Conservation (phyloP, 2,113 vertebrate genomes). For the Antechinus flavipes region DNA sequence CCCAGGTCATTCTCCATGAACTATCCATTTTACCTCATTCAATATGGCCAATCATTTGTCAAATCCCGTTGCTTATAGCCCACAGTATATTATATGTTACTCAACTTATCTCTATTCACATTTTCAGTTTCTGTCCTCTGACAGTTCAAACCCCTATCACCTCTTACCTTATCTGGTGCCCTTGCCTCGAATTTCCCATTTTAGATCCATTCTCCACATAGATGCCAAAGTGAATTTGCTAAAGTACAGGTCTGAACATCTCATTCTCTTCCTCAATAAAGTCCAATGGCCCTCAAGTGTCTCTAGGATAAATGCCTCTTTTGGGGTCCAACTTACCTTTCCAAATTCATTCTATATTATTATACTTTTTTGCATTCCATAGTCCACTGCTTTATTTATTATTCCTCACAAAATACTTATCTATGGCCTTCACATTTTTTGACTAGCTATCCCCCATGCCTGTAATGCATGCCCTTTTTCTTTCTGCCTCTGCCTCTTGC, state of each 20-base stretch:
- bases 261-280: not conserved
- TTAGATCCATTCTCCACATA: no score
- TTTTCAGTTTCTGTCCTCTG: no score
- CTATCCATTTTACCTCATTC: not conserved
- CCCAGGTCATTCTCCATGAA: not conserved
- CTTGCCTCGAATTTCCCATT: no score
- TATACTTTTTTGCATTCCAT: not conserved
- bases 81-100: not conserved
- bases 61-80: not conserved
- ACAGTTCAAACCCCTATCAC: no score
- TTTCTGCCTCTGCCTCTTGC: not conserved
- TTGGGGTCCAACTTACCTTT: not conserved
- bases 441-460: no score
- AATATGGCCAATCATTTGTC: not conserved
- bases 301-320: not conserved
- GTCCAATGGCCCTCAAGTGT: not conserved
- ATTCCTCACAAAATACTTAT: not conserved
- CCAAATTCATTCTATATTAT: no score
- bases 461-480: no score
- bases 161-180: no score
- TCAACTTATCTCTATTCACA: not conserved
- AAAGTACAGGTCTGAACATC: not conserved
- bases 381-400: not conserved
- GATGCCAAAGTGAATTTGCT: no score
- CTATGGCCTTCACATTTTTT: not conserved